Evolutionary conservation across 2,888 invertebrate species (phyloP).

Genomic region (Galerucella pusilla): DNA sequence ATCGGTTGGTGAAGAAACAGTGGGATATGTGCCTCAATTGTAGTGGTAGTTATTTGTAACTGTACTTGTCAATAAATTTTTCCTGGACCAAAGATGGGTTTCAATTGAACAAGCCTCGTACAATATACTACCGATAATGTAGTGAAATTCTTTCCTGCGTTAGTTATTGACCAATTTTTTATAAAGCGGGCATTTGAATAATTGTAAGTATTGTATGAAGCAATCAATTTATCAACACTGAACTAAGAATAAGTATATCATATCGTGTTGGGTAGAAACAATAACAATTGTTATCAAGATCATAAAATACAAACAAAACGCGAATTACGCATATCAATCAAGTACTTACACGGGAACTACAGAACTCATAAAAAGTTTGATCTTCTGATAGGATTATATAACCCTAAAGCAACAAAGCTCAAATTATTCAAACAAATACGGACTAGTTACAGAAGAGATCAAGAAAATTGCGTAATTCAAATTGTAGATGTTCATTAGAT

Average conservation of each 20-base stretch:
- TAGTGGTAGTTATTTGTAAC: too few relatives aligned
- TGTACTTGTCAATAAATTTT: too few relatives aligned
- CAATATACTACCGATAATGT: too few relatives aligned
- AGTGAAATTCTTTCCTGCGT: too few relatives aligned
- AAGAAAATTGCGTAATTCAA: too few relatives aligned
- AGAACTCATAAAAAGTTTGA: constrained; percentile 12
- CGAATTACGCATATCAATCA: background rate
- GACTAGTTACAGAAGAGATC: background rate
- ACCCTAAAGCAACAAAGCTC: constrained; percentile 21
- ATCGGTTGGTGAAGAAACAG: too few relatives aligned
- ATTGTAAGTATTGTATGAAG: background rate
- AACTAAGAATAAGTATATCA: background rate
- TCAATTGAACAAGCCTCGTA: too few relatives aligned
- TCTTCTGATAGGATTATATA: constrained; percentile 30
- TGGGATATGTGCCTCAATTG: too few relatives aligned
- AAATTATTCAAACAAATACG: background rate
- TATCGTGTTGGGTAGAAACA: background rate
- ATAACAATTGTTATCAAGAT: background rate
- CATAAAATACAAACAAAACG: background rate
- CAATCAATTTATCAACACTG: background rate
- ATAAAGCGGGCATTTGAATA: background rate
- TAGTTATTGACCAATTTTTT: background rate
- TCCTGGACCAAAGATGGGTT: too few relatives aligned
- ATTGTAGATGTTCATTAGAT: too few relatives aligned
- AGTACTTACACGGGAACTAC: constrained; percentile 4